Conservation (phyloP, 2,888 invertebrate genomes). For the Gryllus longicercus region DNA sequence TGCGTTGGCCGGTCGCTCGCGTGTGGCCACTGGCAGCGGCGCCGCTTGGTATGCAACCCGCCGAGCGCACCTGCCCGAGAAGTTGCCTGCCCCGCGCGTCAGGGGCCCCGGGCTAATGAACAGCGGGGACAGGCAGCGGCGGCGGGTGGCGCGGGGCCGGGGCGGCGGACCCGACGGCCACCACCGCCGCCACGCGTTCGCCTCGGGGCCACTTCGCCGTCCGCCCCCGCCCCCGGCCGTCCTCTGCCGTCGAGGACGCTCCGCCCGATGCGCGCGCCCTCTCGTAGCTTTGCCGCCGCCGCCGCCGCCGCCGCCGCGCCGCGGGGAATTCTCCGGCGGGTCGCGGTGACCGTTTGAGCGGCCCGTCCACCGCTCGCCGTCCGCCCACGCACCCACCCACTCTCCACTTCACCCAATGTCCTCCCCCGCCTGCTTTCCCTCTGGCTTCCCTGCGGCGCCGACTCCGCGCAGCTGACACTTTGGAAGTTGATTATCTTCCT, state of each 20-base stretch:
- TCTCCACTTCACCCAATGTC: neutral
- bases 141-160: neutral
- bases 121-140: neutral
- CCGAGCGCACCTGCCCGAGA: conserved; percentile 17
- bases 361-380: neutral
- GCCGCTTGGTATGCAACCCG: conserved; percentile 9
- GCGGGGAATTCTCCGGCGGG: neutral
- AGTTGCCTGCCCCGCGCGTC: neutral
- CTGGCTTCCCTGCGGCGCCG: neutral
- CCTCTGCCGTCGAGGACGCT: neutral
- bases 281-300: neutral
- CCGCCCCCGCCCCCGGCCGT: neutral
- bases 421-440: neutral
- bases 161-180: neutral
- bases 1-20: no score
- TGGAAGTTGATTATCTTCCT: conserved; percentile 17
- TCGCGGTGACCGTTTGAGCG: neutral
- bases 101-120: neutral
- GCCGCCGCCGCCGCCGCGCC: no score
- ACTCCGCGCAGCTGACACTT: neutral
- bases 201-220: neutral
- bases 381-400: neutral
- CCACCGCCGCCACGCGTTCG: neutral
- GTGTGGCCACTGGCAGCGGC: neutral
- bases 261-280: neutral